Evolutionary conservation across 64 coral and sea anemone species (phyloP).

Genomic region (Montipora efflorescens): DNA sequence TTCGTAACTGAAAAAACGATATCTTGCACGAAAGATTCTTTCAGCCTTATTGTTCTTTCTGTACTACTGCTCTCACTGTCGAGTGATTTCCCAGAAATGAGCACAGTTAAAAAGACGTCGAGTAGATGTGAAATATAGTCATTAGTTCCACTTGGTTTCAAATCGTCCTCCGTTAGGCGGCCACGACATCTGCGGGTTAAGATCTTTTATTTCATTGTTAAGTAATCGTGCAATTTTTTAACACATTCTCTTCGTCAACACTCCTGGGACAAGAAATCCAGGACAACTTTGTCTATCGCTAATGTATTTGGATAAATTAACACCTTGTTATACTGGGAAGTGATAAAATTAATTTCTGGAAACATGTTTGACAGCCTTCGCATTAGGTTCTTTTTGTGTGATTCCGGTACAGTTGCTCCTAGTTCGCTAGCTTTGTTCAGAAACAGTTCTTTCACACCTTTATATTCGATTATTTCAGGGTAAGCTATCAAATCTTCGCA

Average conservation of each 20-base stretch:
- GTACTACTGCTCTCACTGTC: slow-evolving; percentile 55
- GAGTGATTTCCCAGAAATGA: slow-evolving; percentile 56
- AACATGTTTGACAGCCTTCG: slow-evolving; percentile 58
- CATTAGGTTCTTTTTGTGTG: slow-evolving; percentile 69
- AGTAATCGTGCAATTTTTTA: slow-evolving; percentile 31
- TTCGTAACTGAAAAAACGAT: slow-evolving; percentile 70
- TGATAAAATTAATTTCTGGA: slow-evolving; percentile 61
- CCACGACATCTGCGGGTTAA: slow-evolving; percentile 68
- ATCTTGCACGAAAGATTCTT: slow-evolving; percentile 61
- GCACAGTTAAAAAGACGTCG: slow-evolving; percentile 62
- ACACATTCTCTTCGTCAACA: slow-evolving; percentile 45
- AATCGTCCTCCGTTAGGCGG: slow-evolving; percentile 68
- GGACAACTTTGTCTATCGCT: slow-evolving; percentile 28
- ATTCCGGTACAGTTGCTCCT: slow-evolving; percentile 53
- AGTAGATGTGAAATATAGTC: slow-evolving; percentile 56
- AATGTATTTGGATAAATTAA: slow-evolving; percentile 34
- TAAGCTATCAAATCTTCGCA: slow-evolving; percentile 71
- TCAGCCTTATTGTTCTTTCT: slow-evolving; percentile 21
- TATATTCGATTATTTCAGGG: slow-evolving; percentile 66
- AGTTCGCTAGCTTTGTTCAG: slow-evolving; percentile 53
- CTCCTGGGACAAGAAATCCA: slow-evolving; percentile 41
- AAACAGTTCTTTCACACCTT: slow-evolving; percentile 65
- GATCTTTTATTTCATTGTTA: slow-evolving; percentile 59
- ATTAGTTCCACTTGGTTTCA: slow-evolving; percentile 5
- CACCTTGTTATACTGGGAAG: slow-evolving; percentile 63